A percentile compares a stretch with the other conserved stretches of the same genome.
phyloP scores from a whole-genome alignment of 2,113 vertebrate species.

The Xyliphius kryptos region DNA sequence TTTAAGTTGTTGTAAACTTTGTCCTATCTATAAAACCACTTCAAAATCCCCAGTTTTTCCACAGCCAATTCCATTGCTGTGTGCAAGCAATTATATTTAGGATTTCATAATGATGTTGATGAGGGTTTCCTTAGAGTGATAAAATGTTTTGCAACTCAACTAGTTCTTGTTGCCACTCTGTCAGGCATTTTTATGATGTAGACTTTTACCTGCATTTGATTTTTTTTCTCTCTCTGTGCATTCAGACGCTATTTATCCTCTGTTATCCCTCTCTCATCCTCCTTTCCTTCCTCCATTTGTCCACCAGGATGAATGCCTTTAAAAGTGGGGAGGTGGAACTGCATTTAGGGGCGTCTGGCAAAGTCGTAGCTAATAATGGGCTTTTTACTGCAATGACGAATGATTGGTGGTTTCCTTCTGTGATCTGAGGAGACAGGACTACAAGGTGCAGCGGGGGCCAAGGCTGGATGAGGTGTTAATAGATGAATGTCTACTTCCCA shows the following conservation, averaged over 20 bases:
- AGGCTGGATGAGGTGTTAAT: slow-evolving; percentile 31
- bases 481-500: slow-evolving; percentile 36
- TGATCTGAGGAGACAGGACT: slow-evolving; percentile 34
- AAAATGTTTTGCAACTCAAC: slow-evolving; percentile 2
- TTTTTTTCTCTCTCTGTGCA: slow-evolving; percentile 22
- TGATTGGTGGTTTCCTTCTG: slow-evolving; percentile 33
- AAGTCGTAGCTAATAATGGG: slow-evolving; percentile 36
- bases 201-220: slow-evolving; percentile 21
- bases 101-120: too few species aligned
- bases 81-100: too few species aligned
- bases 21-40: too few species aligned
- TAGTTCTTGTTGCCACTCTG: not conserved
- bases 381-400: slow-evolving; percentile 36
- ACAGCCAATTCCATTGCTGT: too few species aligned
- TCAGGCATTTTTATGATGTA: slow-evolving; percentile 20
- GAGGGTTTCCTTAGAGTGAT: not conserved
- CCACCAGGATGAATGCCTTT: slow-evolving; percentile 34
- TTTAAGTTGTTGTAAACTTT: too few species aligned
- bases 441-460: slow-evolving; percentile 29
- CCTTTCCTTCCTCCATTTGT: slow-evolving; percentile 26
- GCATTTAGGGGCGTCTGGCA: slow-evolving; percentile 9
- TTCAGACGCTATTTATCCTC: slow-evolving; percentile 27
- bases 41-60: too few species aligned
- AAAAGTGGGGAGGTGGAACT: slow-evolving; percentile 29
- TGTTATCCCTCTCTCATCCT: slow-evolving; percentile 22